Evolutionary conservation across 2,888 invertebrate genomes (phyloP).

Genomic region (Chrysotoxum bicinctum): DNA sequence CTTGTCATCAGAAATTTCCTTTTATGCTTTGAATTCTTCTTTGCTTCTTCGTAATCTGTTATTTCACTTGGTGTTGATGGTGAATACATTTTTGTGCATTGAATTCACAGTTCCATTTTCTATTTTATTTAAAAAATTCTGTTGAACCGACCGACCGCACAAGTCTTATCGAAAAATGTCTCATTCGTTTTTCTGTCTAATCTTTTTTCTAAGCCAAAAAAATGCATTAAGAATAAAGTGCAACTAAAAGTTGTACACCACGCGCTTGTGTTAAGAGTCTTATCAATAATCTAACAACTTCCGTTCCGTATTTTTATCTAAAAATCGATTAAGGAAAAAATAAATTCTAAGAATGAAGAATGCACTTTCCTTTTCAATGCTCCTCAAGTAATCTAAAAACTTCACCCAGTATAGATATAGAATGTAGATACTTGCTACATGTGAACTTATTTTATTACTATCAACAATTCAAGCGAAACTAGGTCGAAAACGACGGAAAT

Average conservation of each 20-base stretch:
- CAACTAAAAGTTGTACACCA: not conserved
- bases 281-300: slow-evolving; percentile 36
- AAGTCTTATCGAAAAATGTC: not conserved
- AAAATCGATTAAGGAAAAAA: slow-evolving; percentile 2
- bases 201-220: not conserved
- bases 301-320: slow-evolving; percentile 27
- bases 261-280: not conserved
- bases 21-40: too few relatives aligned
- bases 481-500: slow-evolving; percentile 68
- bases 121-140: too few relatives aligned
- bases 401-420: not conserved
- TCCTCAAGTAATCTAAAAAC: slow-evolving; percentile 19
- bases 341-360: not conserved
- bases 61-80: too few relatives aligned
- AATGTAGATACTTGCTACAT: not conserved
- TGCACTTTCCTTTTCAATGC: slow-evolving; percentile 16
- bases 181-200: not conserved
- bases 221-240: not conserved
- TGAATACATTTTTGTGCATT: too few relatives aligned
- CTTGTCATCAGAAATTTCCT: too few relatives aligned
- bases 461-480: slow-evolving; percentile 63
- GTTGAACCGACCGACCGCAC: too few relatives aligned
- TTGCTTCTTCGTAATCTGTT: too few relatives aligned
- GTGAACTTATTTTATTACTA: slow-evolving; percentile 21
- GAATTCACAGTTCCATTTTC: too few relatives aligned